These are phyloP conservation scores for Calycopis cecrops DNA, from an alignment of 1,140 invertebrate genomes.

Conservation along the genomic window DNA sequence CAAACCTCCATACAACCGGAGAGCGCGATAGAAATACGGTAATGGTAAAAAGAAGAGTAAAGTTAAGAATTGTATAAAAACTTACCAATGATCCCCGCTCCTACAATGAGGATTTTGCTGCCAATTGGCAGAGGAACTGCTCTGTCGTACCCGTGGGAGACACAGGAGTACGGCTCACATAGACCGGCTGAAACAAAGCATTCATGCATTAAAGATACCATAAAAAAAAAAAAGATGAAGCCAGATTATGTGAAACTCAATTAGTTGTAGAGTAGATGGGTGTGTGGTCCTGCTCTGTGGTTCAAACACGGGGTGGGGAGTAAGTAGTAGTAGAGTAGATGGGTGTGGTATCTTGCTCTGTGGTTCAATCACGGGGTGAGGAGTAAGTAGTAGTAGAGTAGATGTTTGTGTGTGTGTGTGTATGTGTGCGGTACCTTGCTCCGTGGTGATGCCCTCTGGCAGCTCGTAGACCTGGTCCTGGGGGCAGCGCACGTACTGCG, in stretches of 20 bases:
- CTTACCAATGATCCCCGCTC: slow-evolving; percentile 82
- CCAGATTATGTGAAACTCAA: too few species aligned
- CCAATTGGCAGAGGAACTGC: slow-evolving; percentile 77
- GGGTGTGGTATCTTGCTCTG: too few species aligned
- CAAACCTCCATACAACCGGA: too few species aligned
- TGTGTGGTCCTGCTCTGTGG: too few species aligned
- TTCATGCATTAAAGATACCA: too few species aligned
- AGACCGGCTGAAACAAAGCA: slow-evolving; percentile 72
- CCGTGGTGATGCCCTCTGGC: slow-evolving; percentile 70
- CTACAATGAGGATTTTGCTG: slow-evolving; percentile 78
- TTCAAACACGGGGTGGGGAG: too few species aligned
- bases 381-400: too few species aligned
- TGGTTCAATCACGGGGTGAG: too few species aligned
- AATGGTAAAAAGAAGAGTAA: neutral
- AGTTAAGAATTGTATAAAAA: neutral
- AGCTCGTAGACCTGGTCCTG: slow-evolving; percentile 76
- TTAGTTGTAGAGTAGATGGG: too few species aligned
- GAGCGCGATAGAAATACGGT: too few species aligned
- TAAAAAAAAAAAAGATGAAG: neutral
- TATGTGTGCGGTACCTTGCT: slow-evolving; percentile 65
- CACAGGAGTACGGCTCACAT: slow-evolving; percentile 80
- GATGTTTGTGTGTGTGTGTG: too few species aligned
- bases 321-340: too few species aligned
- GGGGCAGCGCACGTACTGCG: slow-evolving; percentile 77
- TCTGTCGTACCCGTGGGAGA: slow-evolving; percentile 80